Percentiles rank a stretch among this genome's conserved stretches.
phyloP scores from a whole-genome alignment of 2,113 vertebrate genomes.

The Seriola rivoliana region DNA sequence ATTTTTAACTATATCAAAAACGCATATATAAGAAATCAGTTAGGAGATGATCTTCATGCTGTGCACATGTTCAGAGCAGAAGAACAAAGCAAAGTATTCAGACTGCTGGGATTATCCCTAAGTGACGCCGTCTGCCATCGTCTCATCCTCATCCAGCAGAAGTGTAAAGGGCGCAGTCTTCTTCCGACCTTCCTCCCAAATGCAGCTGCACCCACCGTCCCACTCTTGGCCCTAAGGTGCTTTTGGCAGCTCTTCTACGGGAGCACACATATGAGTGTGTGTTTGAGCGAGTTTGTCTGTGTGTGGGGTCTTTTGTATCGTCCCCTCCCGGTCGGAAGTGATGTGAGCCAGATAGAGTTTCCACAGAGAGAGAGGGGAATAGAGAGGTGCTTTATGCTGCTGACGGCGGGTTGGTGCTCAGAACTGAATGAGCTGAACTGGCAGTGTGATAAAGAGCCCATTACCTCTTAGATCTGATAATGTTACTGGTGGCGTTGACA shows the following conservation, averaged over 20 bases:
- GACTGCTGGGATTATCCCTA: conserved; percentile 8
- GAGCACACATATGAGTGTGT: conserved; percentile 25
- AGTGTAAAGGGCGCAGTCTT: conserved; percentile 39
- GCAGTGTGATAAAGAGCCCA: conserved; percentile 36
- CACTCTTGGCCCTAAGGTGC: conserved; percentile 65
- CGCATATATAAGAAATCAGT: conserved; percentile 5
- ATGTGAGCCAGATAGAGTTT: conserved; percentile 52
- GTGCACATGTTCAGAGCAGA: background rate
- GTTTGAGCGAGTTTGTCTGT: conserved; percentile 46
- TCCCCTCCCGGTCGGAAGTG: conserved; percentile 62
- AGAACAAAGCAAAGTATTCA: conserved; percentile 51
- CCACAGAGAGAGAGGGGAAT: conserved; percentile 49
- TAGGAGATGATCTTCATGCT: conserved; percentile 14
- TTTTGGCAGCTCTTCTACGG: conserved; percentile 29
- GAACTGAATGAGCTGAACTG: conserved; percentile 44
- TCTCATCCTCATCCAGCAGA: conserved; percentile 60
- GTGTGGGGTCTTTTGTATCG: conserved; percentile 54
- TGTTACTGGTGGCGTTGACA: conserved; percentile 9
- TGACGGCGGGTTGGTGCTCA: conserved; percentile 31
- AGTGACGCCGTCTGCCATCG: conserved; percentile 24
- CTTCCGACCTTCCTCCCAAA: conserved; percentile 33
- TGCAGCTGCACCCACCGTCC: conserved; percentile 67
- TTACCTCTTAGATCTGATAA: conserved; percentile 43
- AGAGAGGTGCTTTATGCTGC: conserved; percentile 69
- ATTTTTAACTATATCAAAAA: conserved; percentile 17